Evolutionary conservation across 2,888 invertebrate species (phyloP).

Genomic region (Mythimna albipuncta): DNA sequence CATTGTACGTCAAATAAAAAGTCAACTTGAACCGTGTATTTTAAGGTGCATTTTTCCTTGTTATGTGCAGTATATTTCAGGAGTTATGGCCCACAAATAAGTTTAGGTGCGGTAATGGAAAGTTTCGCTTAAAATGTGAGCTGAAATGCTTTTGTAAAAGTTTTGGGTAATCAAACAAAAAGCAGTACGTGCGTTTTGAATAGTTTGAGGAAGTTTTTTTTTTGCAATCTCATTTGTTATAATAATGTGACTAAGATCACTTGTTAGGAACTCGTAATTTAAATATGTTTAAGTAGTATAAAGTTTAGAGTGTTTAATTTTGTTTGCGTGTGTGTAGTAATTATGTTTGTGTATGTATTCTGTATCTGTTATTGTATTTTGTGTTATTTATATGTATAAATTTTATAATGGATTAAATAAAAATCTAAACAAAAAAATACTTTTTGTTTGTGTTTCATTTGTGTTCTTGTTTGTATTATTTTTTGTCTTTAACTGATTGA

Average conservation of each 20-base stretch:
- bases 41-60: constrained; percentile 73
- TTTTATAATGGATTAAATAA: constrained; percentile 10
- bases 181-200: constrained; percentile 61
- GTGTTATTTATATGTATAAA: no score
- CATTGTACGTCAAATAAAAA: constrained; percentile 66
- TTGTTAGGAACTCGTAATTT: constrained; percentile 8
- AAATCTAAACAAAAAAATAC: neutral
- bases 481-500: no score
- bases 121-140: constrained; percentile 76
- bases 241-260: constrained; percentile 36
- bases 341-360: no score
- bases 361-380: no score
- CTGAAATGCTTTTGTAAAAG: constrained; percentile 75
- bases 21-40: constrained; percentile 66
- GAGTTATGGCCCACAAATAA: constrained; percentile 79
- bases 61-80: constrained; percentile 64
- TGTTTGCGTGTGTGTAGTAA: no score
- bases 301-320: no score
- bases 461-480: no score
- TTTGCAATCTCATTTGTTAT: constrained; percentile 48
- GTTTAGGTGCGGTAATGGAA: constrained; percentile 80
- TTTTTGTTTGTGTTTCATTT: no score
- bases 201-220: constrained; percentile 59
- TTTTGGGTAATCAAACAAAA: constrained; percentile 67
- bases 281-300: no score